These are phyloP conservation scores for Polydrusus pterygomalis DNA, from an alignment of 2,888 invertebrate species.

Conservation along the genomic window DNA sequence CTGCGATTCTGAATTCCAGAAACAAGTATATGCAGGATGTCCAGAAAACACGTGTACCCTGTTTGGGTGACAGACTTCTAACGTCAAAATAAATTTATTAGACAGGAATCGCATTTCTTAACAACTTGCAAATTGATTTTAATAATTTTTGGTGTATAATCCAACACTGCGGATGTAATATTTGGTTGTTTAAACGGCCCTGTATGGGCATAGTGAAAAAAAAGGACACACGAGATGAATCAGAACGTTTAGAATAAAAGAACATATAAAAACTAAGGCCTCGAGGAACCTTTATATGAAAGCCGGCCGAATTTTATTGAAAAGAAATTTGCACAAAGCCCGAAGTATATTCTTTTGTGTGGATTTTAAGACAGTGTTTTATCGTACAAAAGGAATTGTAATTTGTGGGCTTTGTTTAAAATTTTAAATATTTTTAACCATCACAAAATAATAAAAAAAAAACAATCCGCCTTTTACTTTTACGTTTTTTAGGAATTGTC, in stretches of 20 bases:
- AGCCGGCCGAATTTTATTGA: neutral
- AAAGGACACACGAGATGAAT: neutral
- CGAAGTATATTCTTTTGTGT: neutral
- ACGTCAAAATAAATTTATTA: no score
- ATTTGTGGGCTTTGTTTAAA: constrained; percentile 2
- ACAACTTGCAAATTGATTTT: no score
- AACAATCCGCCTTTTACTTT: neutral
- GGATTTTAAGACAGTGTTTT: neutral
- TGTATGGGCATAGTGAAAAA: neutral
- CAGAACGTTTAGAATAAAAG: constrained; percentile 7
- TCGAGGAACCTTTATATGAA: neutral
- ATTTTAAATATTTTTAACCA: neutral
- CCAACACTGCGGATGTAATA: no score
- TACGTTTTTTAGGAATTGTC: no score
- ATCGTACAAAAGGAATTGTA: neutral
- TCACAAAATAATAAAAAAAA: neutral
- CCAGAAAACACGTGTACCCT: no score
- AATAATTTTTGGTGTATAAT: no score
- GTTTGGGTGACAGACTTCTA: no score
- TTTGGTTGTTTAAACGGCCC: no score
- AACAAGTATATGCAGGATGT: no score
- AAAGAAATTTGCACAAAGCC: constrained; percentile 17
- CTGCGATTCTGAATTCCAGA: no score
- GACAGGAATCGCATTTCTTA: no score
- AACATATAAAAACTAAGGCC: neutral